phyloP scores from a whole-genome alignment of 2,113 vertebrate species.

The Sylvia atricapilla region DNA sequence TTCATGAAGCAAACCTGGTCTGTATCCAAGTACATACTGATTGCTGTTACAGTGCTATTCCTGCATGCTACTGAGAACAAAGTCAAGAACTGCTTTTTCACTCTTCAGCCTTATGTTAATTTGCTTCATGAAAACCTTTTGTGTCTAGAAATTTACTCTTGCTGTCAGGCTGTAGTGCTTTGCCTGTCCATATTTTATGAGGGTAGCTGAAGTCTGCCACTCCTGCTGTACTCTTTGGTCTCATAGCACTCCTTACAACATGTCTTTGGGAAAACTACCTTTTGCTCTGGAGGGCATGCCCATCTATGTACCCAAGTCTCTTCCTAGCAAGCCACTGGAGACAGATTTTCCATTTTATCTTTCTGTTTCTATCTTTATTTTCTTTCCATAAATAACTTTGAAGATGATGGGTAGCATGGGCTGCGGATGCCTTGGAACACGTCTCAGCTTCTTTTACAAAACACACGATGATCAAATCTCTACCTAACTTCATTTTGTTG shows the following conservation, averaged over 20 bases:
- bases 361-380: neutral
- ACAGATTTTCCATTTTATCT: neutral
- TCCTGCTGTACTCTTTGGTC: neutral
- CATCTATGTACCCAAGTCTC: fast-evolving
- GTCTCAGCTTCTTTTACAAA: neutral
- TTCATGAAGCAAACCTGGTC: neutral
- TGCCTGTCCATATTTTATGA: neutral
- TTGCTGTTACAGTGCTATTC: neutral
- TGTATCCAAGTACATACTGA: neutral
- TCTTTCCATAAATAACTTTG: neutral
- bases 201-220: neutral
- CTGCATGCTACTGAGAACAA: neutral
- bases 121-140: neutral
- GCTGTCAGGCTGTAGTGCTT: neutral
- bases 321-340: neutral
- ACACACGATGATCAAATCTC: neutral
- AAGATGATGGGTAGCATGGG: neutral
- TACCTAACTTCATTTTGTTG: neutral
- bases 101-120: neutral
- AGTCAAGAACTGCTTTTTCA: neutral
- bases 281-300: neutral
- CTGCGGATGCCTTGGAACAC: neutral
- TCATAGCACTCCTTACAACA: neutral
- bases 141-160: neutral
- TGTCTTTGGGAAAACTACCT: fast-evolving